phyloP scores from a whole-genome alignment of 2,113 vertebrate genomes.

The Trogon melanurus region DNA sequence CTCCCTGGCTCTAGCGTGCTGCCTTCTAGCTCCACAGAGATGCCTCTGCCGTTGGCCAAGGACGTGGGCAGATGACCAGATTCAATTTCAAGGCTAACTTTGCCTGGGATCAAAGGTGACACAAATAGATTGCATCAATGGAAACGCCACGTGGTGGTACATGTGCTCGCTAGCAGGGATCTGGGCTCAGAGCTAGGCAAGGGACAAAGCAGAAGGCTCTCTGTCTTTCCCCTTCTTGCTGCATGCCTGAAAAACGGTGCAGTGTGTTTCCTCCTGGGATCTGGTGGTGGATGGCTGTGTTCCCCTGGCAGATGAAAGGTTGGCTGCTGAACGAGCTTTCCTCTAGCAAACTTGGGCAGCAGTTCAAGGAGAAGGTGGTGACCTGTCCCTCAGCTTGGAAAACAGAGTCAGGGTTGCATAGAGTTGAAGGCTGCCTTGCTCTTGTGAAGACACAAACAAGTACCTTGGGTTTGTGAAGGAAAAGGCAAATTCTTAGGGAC shows the following conservation, averaged over 20 bases:
- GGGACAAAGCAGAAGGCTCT: background rate
- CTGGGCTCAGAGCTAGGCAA: background rate
- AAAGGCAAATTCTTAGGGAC: background rate
- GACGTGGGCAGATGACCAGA: background rate
- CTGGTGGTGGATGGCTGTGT: background rate
- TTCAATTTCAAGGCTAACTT: background rate
- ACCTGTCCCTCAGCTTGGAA: background rate
- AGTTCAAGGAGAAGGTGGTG: background rate
- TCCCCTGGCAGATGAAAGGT: background rate
- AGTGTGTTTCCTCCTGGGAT: background rate
- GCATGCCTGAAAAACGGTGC: background rate
- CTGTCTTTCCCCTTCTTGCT: background rate
- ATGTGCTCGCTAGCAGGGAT: background rate
- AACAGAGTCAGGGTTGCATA: background rate
- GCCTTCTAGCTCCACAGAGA: background rate
- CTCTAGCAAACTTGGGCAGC: background rate
- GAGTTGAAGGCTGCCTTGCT: background rate
- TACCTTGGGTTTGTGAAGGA: background rate
- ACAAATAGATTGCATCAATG: background rate
- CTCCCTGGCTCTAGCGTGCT: background rate
- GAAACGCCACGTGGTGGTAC: background rate
- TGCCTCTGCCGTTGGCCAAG: background rate
- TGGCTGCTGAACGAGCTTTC: background rate
- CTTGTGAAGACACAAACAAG: background rate
- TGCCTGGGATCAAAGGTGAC: slow-evolving; percentile 9